phyloP scores from a whole-genome alignment of 2,113 vertebrate genomes.

The Aspidoscelis tigris region DNA sequence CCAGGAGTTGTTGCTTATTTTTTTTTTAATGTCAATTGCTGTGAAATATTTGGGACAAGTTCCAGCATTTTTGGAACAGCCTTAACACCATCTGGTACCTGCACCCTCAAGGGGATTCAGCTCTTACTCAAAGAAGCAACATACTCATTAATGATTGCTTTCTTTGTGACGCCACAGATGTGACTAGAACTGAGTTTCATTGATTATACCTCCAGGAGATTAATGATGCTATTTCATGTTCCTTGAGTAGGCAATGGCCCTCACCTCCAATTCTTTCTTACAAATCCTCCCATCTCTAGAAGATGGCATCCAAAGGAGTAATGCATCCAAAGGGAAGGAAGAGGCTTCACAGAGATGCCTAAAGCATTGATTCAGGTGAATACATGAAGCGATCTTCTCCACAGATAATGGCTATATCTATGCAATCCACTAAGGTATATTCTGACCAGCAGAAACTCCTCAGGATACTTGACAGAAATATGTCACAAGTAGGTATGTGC shows the following conservation, averaged over 20 bases:
- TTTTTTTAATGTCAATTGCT: neutral
- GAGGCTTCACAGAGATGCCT: neutral
- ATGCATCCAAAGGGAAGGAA: neutral
- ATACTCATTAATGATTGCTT: constrained; percentile 9
- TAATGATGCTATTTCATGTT: constrained; percentile 20
- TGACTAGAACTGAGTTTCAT: neutral
- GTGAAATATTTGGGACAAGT: constrained; percentile 20
- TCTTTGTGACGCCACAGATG: neutral
- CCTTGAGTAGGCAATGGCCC: neutral
- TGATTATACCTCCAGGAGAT: constrained; percentile 19
- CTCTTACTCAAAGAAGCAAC: constrained; percentile 13
- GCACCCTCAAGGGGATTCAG: constrained; percentile 8
- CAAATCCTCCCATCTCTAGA: neutral
- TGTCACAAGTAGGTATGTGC: neutral
- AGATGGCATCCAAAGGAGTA: neutral
- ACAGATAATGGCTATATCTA: neutral
- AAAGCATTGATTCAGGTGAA: constrained; percentile 1
- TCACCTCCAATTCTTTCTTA: neutral
- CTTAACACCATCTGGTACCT: constrained; percentile 32
- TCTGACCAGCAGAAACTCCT: constrained; percentile 6
- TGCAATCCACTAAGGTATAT: neutral
- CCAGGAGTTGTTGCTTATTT: neutral
- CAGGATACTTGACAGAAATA: neutral
- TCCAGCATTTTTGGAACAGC: constrained; percentile 20
- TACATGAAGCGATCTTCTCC: neutral